Percentiles rank a stretch among this genome's conserved stretches.
phyloP scores from a whole-genome alignment of 2,113 vertebrate genomes.

The Thinocorus orbignyianus region DNA sequence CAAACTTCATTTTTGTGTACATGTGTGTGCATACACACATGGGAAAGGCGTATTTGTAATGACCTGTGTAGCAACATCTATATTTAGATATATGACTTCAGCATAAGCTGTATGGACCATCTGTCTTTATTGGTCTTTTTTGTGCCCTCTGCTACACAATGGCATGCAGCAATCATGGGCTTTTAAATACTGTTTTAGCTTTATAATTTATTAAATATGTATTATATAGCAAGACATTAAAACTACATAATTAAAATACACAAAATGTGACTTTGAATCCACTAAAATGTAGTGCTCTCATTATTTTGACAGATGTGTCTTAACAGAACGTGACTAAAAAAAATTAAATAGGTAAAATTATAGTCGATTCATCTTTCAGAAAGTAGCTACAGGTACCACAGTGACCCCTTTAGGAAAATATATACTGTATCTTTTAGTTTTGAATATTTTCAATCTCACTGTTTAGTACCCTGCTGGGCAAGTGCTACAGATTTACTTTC shows the following conservation, averaged over 20 bases:
- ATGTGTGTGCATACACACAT: conserved; percentile 7
- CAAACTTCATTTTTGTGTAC: conserved; percentile 63
- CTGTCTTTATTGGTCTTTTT: conserved; percentile 62
- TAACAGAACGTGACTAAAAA: conserved; percentile 35
- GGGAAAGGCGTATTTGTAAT: conserved; percentile 56
- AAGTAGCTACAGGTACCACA: conserved; percentile 71
- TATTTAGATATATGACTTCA: conserved; percentile 60
- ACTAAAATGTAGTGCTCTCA: neutral
- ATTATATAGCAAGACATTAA: conserved; percentile 51
- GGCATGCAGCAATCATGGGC: conserved; percentile 40
- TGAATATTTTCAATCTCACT: conserved; percentile 50
- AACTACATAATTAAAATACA: conserved; percentile 50
- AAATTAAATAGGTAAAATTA: conserved; percentile 51
- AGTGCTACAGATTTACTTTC: conserved; percentile 28
- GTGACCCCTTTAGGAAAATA: conserved; percentile 79
- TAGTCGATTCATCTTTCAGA: neutral
- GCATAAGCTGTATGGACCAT: conserved; percentile 62
- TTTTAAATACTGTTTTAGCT: conserved; percentile 51
- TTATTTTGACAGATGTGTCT: conserved; percentile 65
- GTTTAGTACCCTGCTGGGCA: neutral
- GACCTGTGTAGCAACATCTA: conserved; percentile 59
- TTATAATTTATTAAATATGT: conserved; percentile 31
- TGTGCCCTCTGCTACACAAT: conserved; percentile 54
- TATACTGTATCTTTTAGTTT: conserved; percentile 46
- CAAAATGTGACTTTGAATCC: conserved; percentile 52